These are phyloP conservation scores for Eulimnadia texana DNA, from an alignment of 1,140 invertebrate species.

Conservation along the genomic window DNA sequence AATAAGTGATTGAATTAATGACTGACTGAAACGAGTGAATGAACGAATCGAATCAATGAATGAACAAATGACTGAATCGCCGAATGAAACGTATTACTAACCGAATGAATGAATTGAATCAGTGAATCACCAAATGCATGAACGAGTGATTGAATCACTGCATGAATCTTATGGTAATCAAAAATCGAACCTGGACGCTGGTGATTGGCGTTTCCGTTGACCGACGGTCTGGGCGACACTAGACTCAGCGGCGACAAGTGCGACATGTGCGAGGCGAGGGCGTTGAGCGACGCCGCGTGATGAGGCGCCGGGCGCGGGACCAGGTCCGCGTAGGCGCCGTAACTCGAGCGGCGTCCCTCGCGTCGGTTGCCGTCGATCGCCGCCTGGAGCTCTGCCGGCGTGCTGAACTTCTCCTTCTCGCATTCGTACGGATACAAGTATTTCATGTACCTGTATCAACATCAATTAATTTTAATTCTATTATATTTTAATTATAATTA, in stretches of 20 bases:
- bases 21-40: too few relatives aligned
- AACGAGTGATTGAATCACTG: neutral
- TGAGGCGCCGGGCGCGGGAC: constrained; percentile 25
- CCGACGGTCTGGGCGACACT: constrained; percentile 34
- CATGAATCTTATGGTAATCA: too few relatives aligned
- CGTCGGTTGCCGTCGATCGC: constrained; percentile 97
- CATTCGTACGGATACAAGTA: constrained; percentile 99
- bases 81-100: neutral
- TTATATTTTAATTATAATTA: neutral
- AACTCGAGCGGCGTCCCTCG: constrained; percentile 83
- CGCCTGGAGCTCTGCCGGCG: constrained; percentile 79
- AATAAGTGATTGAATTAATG: too few relatives aligned
- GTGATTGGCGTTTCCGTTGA: constrained; percentile 25
- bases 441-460: constrained; percentile 87
- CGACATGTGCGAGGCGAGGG: constrained; percentile 13
- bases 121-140: neutral
- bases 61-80: too few relatives aligned
- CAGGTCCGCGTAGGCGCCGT: constrained; percentile 65
- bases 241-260: constrained; percentile 47
- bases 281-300: constrained; percentile 6
- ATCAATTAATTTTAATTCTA: too few relatives aligned
- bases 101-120: neutral
- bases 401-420: constrained; percentile 83
- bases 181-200: constrained; percentile 22
- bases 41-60: too few relatives aligned